Base-by-base conservation (phyloP, 2,888 invertebrate species). In the Ariolimax columbianus region DNA sequence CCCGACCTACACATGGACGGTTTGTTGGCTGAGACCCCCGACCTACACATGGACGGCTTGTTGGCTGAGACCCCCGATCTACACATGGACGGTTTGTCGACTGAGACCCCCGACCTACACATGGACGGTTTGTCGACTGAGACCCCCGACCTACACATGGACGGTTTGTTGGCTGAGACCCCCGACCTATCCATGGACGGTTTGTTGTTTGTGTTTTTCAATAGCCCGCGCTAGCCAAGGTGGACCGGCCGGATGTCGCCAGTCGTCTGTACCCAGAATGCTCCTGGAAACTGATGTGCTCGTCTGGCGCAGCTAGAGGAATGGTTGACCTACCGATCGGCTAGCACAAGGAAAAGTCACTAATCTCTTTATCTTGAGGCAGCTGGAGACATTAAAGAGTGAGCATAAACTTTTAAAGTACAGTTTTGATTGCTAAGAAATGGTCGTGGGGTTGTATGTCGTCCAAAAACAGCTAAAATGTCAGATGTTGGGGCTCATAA, bases 211-310 rank as follows among this genome's bases (percentile, higher is more conserved):
- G n/a, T n/a, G n/a, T n/a, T n/a, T n/a, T n/a, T n/a, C n/a, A n/a
- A n/a, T n/a, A n/a, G n/a, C n/a, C n/a, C n/a, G n/a, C n/a, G n/a
- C n/a, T n/a, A n/a, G n/a, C n/a, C n/a, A n/a, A n/a, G n/a, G n/a
- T n/a, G n/a, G n/a, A n/a, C n/a, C n/a, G n/a, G n/a, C 82, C 82
- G 82, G 73, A 82, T 82, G 75, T 81, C 33, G n/a, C 14, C 73
- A 47, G 73, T 40, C 63, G 79, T 68, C 51, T 72, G 36, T 73
- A 33, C 82, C 82, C 82, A 82, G 43, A 82, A 82, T 82, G 23
- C 82, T 40, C 63, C 23, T 19, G 26, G n/a, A 40, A 55, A 59
- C 26, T 59, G 73, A 82, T 82, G 59, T 75, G 43, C 82, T 82
- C 40, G 70, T 82, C 36, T 82, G 75, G 73, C 63, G 63, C 33